Evolutionary conservation across 2,113 vertebrate species (phyloP).

Genomic region (Anoplopoma fimbria): DNA sequence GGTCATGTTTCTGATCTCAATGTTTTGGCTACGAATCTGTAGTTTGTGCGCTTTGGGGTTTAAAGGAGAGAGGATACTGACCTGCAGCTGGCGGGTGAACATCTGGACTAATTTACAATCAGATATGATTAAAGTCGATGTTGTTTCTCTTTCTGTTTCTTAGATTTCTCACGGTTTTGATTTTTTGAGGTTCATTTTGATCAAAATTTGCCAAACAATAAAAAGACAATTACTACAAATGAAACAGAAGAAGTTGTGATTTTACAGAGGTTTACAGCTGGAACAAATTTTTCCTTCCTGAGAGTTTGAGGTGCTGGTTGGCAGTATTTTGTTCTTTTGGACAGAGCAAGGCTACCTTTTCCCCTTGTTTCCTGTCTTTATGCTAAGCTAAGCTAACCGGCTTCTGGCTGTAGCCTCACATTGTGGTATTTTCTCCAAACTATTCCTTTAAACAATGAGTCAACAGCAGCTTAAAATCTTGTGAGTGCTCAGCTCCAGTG

Average conservation of each 20-base stretch:
- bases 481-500: background rate
- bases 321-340: background rate
- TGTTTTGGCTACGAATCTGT: background rate
- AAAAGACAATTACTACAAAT: background rate
- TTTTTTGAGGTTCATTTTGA: background rate
- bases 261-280: background rate
- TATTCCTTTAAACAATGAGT: background rate
- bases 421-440: no score
- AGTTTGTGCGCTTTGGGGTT: background rate
- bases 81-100: slow-evolving; percentile 42
- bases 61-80: background rate
- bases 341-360: background rate
- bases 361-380: background rate
- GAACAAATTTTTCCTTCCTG: background rate
- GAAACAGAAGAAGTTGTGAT: background rate
- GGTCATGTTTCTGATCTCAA: slow-evolving; percentile 24
- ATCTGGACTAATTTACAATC: background rate
- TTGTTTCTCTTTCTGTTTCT: background rate
- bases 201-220: background rate
- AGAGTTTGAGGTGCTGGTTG: background rate
- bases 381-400: background rate
- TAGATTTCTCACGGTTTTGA: background rate
- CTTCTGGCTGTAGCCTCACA: background rate
- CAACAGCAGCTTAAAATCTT: background rate
- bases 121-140: background rate